Base-by-base conservation (phyloP, 2,797 vertebrate species). In the Cryptoprocta ferox region DNA sequence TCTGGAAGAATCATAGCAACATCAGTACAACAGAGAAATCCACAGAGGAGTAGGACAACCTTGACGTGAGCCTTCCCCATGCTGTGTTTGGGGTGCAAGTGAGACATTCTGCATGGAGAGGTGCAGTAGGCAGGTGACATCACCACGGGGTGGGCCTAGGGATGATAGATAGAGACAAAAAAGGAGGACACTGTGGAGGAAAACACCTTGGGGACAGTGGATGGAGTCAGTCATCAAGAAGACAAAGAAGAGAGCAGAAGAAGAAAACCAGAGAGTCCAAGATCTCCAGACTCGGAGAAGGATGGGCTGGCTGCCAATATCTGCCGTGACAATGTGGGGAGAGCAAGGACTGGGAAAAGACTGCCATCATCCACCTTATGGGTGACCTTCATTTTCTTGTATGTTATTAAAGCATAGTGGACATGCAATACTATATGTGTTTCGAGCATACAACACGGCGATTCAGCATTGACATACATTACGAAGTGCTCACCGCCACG, bases 291-390 rank as follows among this genome's bases (percentile, higher is more conserved):
- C 45, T 68, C 0, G 18, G 28, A 42, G 82, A 45, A 89, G 45
- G 12, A 11, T 1, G 28, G 42, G 26, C 56, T 32, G 63, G 45
- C 37, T 37, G 15, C 21, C 15, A 2, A 13, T n/a, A 6, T n/a
- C 14, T 6, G 12, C 35, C 56, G 0, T 7, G 15, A 50, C 26
- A 13, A 30, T 14, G 13, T 26, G 2, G 18, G 53, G 16, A 7
- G 19, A 66, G 10, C 32, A 12, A 87, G 35, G 28, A 48, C 7
- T 19, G 2, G 59, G 18, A 71, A 71, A 71, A 73, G 45, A 45
- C 75, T 48, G 13, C 26, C 48, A 19, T 35, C 6, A 4, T 50
- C 32, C 42, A 24, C 19, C 12, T 68, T 5, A 12, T 24, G 16
- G 73, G 73, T 45, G 42, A 42, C 28, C 28, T 48, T 75, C 12